phyloP scores from a whole-genome alignment of 2,797 vertebrate species.

The Ciconia nigra region DNA sequence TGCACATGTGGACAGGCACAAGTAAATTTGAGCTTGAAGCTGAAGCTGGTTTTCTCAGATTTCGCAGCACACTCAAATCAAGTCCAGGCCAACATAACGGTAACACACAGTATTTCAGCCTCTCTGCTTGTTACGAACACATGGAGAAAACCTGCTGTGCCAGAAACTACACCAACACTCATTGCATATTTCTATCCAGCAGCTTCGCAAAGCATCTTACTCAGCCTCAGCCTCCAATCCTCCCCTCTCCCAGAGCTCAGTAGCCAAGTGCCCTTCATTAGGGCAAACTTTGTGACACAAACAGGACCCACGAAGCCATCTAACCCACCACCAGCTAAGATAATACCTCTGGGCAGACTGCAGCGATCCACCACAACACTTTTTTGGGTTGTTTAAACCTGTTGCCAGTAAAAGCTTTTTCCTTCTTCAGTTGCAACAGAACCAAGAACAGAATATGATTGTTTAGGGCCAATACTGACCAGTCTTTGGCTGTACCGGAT shows the following conservation, averaged over 20 bases:
- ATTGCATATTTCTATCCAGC: background rate
- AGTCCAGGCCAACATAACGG: background rate
- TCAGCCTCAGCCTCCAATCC: background rate
- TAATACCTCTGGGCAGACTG: background rate
- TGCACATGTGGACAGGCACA: background rate
- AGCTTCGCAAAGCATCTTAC: background rate
- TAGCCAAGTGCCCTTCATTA: background rate
- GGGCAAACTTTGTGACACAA: background rate
- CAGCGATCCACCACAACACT: background rate
- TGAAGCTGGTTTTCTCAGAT: background rate
- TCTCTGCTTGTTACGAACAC: background rate
- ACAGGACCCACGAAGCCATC: background rate
- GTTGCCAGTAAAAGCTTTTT: background rate
- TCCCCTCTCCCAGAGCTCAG: background rate
- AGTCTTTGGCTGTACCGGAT: slow-evolving; percentile 95
- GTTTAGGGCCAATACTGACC: slow-evolving; percentile 78
- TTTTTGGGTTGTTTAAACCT: background rate
- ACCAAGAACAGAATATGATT: background rate
- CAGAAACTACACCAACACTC: background rate
- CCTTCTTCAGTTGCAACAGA: background rate
- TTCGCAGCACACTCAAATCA: background rate
- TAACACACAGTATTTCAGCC: background rate
- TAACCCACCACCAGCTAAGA: background rate
- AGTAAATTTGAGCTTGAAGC: background rate
- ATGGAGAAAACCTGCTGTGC: background rate